These are phyloP conservation scores for Mellilla xanthometata DNA, from an alignment of 2,888 invertebrate genomes.

Conservation along the genomic window DNA sequence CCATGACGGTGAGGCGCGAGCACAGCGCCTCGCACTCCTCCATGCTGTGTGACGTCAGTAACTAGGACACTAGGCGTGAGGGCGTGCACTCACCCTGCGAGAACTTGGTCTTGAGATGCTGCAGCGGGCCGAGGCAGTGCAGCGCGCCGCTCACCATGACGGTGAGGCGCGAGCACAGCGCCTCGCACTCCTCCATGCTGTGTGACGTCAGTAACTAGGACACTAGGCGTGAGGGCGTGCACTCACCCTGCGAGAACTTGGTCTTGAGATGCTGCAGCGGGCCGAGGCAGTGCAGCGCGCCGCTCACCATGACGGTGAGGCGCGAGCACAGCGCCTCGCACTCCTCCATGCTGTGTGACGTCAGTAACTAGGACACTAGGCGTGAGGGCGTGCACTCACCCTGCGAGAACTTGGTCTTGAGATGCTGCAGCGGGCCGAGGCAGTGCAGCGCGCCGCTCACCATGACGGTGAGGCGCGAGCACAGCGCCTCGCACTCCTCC, in stretches of 20 bases:
- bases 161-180: slow-evolving; percentile 85
- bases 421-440: slow-evolving; percentile 83
- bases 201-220: neutral
- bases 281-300: slow-evolving; percentile 84
- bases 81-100: slow-evolving; percentile 79
- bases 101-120: slow-evolving; percentile 55
- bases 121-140: slow-evolving; percentile 84
- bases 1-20: too few species aligned
- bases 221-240: too few species aligned
- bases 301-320: slow-evolving; percentile 87
- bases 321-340: slow-evolving; percentile 88
- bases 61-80: too few species aligned
- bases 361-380: too few species aligned
- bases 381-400: neutral
- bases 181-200: slow-evolving; percentile 83
- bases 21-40: too few species aligned
- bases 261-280: slow-evolving; percentile 77
- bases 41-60: too few species aligned
- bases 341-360: slow-evolving; percentile 82
- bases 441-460: slow-evolving; percentile 85
- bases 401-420: slow-evolving; percentile 21
- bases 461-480: slow-evolving; percentile 87
- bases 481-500: slow-evolving; percentile 88
- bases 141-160: slow-evolving; percentile 87
- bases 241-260: slow-evolving; percentile 79